Conservation (phyloP, 2,888 invertebrate genomes). For the Ypsolopha sequella region DNA sequence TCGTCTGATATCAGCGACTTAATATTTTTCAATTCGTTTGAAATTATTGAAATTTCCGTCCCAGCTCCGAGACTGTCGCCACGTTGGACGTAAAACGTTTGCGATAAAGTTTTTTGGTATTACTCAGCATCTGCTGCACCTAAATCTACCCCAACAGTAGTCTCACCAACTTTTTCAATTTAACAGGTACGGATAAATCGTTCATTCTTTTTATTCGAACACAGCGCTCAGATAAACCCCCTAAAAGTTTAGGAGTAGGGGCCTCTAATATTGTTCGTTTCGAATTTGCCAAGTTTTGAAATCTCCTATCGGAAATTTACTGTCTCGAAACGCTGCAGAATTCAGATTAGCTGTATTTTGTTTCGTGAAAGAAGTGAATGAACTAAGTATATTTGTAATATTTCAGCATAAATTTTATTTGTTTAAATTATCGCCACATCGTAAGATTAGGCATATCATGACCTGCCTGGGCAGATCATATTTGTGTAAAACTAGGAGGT, state of each 20-base stretch:
- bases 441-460: no score
- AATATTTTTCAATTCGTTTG: constrained; percentile 37
- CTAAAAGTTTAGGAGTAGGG: constrained; percentile 39
- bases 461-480: no score
- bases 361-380: not conserved
- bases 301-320: constrained; percentile 30
- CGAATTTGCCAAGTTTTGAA: constrained; percentile 35
- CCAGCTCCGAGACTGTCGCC: constrained; percentile 11
- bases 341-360: not conserved
- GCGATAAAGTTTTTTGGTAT: constrained; percentile 66
- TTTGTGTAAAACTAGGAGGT: no score
- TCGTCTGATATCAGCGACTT: not conserved
- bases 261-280: constrained; percentile 41
- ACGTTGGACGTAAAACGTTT: constrained; percentile 36
- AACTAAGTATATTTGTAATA: no score
- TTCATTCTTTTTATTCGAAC: constrained; percentile 68
- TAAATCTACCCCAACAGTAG: constrained; percentile 64
- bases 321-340: not conserved
- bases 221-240: constrained; percentile 64
- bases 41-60: constrained; percentile 48
- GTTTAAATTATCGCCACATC: no score
- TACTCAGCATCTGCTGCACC: constrained; percentile 61
- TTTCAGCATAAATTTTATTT: no score
- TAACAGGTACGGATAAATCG: constrained; percentile 70
- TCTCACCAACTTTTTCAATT: constrained; percentile 68